These are phyloP conservation scores for Capreolus pygargus DNA, from an alignment of 2,113 vertebrate genomes.

Conservation along the genomic window DNA sequence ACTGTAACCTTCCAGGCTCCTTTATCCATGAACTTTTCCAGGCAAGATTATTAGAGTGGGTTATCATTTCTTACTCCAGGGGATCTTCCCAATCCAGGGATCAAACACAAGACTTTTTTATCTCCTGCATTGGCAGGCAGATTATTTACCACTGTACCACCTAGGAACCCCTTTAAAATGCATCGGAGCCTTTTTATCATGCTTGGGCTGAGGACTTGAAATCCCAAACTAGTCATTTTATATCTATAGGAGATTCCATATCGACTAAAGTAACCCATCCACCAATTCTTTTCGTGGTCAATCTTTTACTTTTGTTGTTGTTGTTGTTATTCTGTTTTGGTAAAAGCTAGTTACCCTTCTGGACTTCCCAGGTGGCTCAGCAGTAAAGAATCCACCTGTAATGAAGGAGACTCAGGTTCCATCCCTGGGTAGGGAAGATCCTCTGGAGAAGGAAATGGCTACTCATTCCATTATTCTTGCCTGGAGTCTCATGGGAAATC, in stretches of 20 bases:
- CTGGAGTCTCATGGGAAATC: neutral
- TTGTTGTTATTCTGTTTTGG: neutral
- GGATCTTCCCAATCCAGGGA: neutral
- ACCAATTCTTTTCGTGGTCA: neutral
- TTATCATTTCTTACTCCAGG: neutral
- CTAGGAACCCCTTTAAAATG: neutral
- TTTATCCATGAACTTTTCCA: neutral
- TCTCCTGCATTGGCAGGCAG: accelerated
- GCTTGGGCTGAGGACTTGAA: neutral
- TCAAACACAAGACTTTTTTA: neutral
- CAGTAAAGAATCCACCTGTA: neutral
- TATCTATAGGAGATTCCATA: neutral
- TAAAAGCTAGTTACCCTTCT: neutral
- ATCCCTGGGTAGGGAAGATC: neutral
- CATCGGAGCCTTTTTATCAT: neutral
- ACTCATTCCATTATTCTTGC: neutral
- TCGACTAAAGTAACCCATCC: neutral
- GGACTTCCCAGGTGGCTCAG: neutral
- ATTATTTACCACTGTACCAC: neutral
- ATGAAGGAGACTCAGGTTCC: neutral
- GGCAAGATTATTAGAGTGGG: neutral
- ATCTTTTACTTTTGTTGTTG: neutral
- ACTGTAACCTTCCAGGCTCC: neutral
- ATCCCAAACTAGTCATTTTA: neutral
- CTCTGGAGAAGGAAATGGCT: neutral